Conservation (phyloP, 2,888 invertebrate genomes). For the Phaonia tiefii region DNA sequence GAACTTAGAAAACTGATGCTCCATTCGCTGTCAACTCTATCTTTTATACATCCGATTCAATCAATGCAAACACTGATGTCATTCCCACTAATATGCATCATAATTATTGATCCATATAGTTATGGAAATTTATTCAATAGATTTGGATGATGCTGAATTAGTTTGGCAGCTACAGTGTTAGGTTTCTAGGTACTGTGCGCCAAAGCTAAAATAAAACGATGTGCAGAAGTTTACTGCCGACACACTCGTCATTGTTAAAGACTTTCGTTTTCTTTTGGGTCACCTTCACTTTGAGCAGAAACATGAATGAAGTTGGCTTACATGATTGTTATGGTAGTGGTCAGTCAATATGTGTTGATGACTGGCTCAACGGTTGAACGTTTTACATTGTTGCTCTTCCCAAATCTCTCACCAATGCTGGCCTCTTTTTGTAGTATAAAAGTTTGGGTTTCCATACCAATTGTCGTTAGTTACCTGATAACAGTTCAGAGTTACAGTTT, state of each 20-base stretch:
- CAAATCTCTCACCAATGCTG: constrained; percentile 1
- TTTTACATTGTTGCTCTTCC: constrained; percentile 24
- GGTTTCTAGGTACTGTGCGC: not conserved
- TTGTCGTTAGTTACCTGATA: constrained; percentile 39
- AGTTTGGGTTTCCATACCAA: constrained; percentile 6
- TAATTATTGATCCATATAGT: constrained; percentile 6
- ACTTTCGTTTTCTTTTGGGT: constrained; percentile 65
- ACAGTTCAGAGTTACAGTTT: constrained; percentile 49
- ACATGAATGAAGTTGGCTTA: not conserved
- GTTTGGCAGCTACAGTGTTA: not conserved
- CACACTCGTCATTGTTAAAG: constrained; percentile 14
- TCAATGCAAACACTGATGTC: too few relatives aligned
- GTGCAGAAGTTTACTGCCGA: not conserved
- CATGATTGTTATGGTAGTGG: not conserved
- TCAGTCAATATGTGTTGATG: not conserved
- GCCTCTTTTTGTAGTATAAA: constrained; percentile 24
- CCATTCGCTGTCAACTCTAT: constrained; percentile 34
- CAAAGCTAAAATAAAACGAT: not conserved
- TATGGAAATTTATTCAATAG: not conserved
- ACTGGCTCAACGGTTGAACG: constrained; percentile 1
- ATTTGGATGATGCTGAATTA: not conserved
- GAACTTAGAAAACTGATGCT: constrained; percentile 55
- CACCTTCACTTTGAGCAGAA: constrained; percentile 49
- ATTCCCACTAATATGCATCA: not conserved
- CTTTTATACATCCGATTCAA: constrained; percentile 51